These are phyloP conservation scores for Nansenia antarctica DNA, from an alignment of 2,113 vertebrate genomes.

Conservation along the genomic window DNA sequence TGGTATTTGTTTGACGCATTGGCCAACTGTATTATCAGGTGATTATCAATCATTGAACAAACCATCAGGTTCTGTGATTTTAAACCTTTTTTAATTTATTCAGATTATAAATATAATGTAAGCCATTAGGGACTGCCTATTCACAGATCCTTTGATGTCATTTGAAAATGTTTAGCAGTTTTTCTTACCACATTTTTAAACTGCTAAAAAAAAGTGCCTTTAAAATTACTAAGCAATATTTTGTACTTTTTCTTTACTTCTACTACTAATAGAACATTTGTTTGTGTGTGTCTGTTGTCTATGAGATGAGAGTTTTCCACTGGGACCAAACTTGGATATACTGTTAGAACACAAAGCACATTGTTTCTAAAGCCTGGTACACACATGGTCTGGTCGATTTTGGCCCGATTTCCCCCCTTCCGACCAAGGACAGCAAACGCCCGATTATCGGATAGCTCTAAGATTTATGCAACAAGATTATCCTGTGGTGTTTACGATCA, in stretches of 20 bases:
- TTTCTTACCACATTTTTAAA: background rate
- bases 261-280: background rate
- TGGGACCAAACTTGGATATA: background rate
- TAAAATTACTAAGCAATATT: background rate
- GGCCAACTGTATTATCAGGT: background rate
- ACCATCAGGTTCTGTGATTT: too few species aligned
- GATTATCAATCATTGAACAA: too few species aligned
- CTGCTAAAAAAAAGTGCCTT: background rate
- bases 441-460: too few species aligned
- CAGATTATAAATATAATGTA: background rate
- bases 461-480: too few species aligned
- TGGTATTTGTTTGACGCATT: too few species aligned
- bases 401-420: too few species aligned
- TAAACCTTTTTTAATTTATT: too few species aligned
- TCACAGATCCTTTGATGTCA: constrained; percentile 1
- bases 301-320: background rate
- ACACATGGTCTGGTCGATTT: too few species aligned
- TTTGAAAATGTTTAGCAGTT: background rate
- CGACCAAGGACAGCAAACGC: too few species aligned
- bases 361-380: too few species aligned
- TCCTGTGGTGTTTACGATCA: too few species aligned
- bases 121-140: background rate
- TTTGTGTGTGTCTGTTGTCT: background rate
- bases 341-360: background rate
- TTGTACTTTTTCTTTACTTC: background rate